These are phyloP conservation scores for Gnathonemus longibarbis DNA, from an alignment of 2,113 vertebrate genomes.

Conservation along the genomic window DNA sequence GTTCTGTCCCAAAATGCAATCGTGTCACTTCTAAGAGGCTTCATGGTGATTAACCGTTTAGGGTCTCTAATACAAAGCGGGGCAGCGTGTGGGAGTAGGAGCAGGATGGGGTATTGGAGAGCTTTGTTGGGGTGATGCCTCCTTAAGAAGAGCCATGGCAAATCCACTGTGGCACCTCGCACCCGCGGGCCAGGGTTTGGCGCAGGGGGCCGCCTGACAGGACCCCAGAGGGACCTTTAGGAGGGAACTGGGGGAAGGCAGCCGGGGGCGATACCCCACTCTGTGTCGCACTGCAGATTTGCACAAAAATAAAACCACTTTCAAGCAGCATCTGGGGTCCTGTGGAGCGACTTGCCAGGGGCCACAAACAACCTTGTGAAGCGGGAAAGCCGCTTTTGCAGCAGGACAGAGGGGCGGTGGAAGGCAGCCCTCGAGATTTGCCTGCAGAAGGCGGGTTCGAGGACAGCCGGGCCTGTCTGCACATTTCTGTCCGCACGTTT, in stretches of 20 bases:
- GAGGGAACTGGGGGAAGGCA: constrained; percentile 31
- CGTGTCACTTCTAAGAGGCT: constrained; percentile 21
- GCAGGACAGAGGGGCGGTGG: background rate
- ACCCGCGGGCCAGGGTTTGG: constrained; percentile 11
- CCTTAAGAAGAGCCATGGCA: constrained; percentile 53
- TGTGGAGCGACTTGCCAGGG: constrained; percentile 30
- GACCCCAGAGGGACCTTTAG: background rate
- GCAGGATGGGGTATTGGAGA: constrained; percentile 30
- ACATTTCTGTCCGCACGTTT: too few relatives aligned
- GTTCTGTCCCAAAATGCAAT: constrained; percentile 32
- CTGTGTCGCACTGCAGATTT: constrained; percentile 37
- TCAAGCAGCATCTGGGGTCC: constrained; percentile 26
- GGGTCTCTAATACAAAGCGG: background rate
- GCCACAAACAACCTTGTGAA: constrained; percentile 26
- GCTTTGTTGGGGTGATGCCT: constrained; percentile 45
- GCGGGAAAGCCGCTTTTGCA: constrained; percentile 5
- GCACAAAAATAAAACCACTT: constrained; percentile 34
- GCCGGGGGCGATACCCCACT: constrained; percentile 36
- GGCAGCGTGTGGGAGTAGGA: background rate
- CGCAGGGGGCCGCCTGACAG: background rate
- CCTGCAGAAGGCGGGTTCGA: background rate
- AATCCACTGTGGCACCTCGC: background rate
- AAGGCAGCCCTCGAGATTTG: background rate
- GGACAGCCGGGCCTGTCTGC: background rate
- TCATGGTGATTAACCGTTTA: constrained; percentile 28